Conservation (phyloP, 2,888 invertebrate species). For the Epinotia brunnichana region DNA sequence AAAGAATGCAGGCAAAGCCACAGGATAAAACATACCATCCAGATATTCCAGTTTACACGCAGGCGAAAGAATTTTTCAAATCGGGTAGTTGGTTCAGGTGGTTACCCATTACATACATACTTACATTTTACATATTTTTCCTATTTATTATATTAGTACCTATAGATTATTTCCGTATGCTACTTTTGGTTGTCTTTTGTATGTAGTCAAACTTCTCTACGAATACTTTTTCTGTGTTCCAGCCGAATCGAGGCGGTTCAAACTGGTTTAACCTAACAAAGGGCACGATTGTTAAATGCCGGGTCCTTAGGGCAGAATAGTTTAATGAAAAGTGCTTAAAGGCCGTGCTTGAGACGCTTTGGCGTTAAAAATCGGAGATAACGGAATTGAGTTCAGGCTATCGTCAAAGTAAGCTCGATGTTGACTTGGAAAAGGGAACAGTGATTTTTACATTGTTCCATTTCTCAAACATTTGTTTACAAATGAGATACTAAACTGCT, state of each 20-base stretch:
- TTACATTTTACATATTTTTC: too few species aligned
- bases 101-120: too few species aligned
- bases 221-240: slow-evolving; percentile 47
- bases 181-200: too few species aligned
- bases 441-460: slow-evolving; percentile 6
- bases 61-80: too few species aligned
- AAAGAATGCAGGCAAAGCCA: too few species aligned
- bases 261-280: slow-evolving; percentile 52
- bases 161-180: not conserved
- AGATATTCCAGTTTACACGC: too few species aligned
- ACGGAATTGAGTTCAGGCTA: slow-evolving; percentile 10
- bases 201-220: not conserved
- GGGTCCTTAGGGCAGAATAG: slow-evolving; percentile 32
- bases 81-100: too few species aligned
- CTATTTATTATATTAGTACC: too few species aligned
- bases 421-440: slow-evolving; percentile 14
- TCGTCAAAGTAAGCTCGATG: slow-evolving; percentile 13
- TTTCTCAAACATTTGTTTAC: not conserved
- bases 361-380: slow-evolving; percentile 18
- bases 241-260: slow-evolving; percentile 60
- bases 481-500: too few species aligned
- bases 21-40: too few species aligned
- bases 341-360: slow-evolving; percentile 15
- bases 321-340: slow-evolving; percentile 56
- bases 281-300: slow-evolving; percentile 41